phyloP scores from a whole-genome alignment of 2,113 vertebrate genomes.

The Oriolus oriolus region DNA sequence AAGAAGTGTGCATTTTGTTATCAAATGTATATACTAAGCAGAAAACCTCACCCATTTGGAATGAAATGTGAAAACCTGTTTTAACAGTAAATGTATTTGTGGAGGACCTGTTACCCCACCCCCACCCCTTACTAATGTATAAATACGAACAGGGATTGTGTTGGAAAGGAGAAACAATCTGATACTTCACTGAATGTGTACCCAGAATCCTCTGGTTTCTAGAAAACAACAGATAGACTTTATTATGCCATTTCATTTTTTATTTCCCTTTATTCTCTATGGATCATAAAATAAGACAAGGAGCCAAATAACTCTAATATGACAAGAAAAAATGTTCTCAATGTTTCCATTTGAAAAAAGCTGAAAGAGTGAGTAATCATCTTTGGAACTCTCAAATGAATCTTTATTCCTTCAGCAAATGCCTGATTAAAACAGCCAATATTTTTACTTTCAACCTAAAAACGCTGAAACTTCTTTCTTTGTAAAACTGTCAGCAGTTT shows the following conservation, averaged over 20 bases:
- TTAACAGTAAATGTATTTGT: neutral
- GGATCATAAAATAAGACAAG: neutral
- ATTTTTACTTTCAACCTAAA: neutral
- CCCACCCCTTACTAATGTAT: neutral
- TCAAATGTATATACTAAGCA: neutral
- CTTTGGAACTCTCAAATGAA: neutral
- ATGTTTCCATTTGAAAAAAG: neutral
- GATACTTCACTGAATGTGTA: neutral
- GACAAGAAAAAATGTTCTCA: neutral
- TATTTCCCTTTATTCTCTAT: neutral
- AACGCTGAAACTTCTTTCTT: neutral
- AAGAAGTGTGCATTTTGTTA: neutral
- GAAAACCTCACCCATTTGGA: neutral
- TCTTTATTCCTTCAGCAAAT: neutral
- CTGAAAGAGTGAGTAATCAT: neutral
- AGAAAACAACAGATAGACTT: neutral
- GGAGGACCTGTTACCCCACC: neutral
- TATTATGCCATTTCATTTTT: neutral
- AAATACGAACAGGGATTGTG: neutral
- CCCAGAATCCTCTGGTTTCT: neutral
- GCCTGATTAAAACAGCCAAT: neutral
- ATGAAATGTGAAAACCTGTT: neutral
- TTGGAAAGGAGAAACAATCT: neutral
- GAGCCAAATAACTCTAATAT: neutral
- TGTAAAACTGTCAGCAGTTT: neutral